Base-by-base conservation (phyloP, 2,797 vertebrate species). In the Octomys mimax region DNA sequence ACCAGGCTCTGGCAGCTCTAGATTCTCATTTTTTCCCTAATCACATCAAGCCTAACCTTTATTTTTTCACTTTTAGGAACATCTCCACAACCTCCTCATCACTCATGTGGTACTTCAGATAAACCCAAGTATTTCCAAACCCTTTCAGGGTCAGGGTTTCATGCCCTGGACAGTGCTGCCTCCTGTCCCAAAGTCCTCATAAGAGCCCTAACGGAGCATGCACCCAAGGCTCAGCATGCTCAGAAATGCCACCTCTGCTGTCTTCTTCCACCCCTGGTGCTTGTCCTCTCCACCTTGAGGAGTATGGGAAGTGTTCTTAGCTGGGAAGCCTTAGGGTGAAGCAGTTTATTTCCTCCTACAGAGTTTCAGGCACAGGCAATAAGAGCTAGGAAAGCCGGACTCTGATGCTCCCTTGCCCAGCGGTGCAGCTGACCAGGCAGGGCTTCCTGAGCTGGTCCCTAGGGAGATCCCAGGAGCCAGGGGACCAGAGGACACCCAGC, bases 211-310 rank as follows among this genome's bases (percentile, higher is more conserved):
- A 31, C 14, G 14, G 33, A 22, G 3, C 9, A 18, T 0, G 2
- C 24, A 0, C 16, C 1, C 10, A 10, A 46, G 14, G 26, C 31
- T 4, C 18, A 33, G 14, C 33, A 11, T 14, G 49, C 7, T 66
- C 71, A 24, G 21, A 8, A 12, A 19, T 2, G 21, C 8, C 39
- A 0, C 18, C 42, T 81, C 8, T 2, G 1, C 28, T 1, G 0
- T 24, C 66, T 26, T 84, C 39, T 16, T 22, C 52, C 52, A 52
- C 13, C 10, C 52, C 52, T 52, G n/a, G 54, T 14, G 9, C 59
- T 16, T 11, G 22, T 36, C 49, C 33, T 33, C 3, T 87, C 21
- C 42, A 59, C 46, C 33, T 36, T 9, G 62, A 78, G 59, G 57
- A 64, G 26, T 33, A 36, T 11, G 42, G 31, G 36, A 68, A 19